These are phyloP conservation scores for Caenorhabditis angaria DNA, from an alignment of 2,888 invertebrate species.

Conservation along the genomic window DNA sequence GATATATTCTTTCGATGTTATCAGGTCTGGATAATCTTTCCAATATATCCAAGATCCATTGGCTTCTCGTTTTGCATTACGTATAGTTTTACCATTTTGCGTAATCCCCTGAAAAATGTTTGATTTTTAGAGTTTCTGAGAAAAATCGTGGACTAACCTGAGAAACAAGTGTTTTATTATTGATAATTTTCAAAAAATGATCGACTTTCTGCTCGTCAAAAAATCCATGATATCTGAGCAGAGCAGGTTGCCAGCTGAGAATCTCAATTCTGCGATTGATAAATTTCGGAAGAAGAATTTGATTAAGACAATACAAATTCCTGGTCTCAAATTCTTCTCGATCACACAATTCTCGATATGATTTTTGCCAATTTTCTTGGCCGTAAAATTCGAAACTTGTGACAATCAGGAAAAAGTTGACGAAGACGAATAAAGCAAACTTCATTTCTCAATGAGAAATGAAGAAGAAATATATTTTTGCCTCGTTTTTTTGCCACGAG, in stretches of 20 bases:
- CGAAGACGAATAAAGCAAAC: too few relatives aligned
- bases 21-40: not conserved
- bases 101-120: constrained; percentile 22
- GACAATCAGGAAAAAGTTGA: too few relatives aligned
- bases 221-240: constrained; percentile 23
- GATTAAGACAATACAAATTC: not conserved
- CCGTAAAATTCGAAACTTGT: not conserved
- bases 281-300: constrained; percentile 1
- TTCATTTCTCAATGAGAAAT: too few relatives aligned
- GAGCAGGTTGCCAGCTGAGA: constrained; percentile 12
- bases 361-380: constrained; percentile 3
- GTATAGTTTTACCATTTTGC: constrained; percentile 9
- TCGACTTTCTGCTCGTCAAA: constrained; percentile 11
- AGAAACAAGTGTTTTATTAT: not conserved
- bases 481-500: too few relatives aligned
- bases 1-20: too few relatives aligned
- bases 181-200: constrained; percentile 1
- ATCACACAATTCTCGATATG: constrained; percentile 12
- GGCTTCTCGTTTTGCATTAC: too few relatives aligned
- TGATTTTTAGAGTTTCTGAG: too few relatives aligned
- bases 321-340: not conserved
- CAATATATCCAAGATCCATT: not conserved
- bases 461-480: too few relatives aligned
- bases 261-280: constrained; percentile 23
- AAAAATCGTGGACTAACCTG: constrained; percentile 9